These are phyloP conservation scores for Ctenosaura bakeri DNA, from an alignment of 2,797 vertebrate species.

Conservation along the genomic window DNA sequence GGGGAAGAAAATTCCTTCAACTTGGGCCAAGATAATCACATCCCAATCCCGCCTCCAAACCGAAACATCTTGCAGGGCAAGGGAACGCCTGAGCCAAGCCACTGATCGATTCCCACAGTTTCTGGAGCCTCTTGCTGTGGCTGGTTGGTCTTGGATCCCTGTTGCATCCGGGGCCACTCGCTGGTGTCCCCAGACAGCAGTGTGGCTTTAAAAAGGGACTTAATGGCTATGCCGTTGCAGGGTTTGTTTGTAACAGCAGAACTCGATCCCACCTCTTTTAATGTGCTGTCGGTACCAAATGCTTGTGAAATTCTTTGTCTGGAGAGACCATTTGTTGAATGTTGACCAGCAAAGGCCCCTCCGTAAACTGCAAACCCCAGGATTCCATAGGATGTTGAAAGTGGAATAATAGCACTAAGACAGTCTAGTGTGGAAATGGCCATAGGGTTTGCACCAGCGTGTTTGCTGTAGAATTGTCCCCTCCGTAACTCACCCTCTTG, in stretches of 20 bases:
- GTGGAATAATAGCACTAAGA: no score
- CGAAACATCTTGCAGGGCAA: neutral
- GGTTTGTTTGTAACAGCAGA: neutral
- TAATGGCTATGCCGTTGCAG: neutral
- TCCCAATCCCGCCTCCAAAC: constrained; percentile 63
- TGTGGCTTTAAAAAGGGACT: no score
- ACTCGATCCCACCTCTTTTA: neutral
- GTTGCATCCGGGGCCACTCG: neutral
- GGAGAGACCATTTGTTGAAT: neutral
- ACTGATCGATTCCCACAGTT: constrained; percentile 5
- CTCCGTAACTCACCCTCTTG: neutral
- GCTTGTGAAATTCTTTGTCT: neutral
- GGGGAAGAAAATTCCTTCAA: constrained; percentile 61
- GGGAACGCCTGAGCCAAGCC: constrained; percentile 33
- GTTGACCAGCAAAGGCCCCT: no score
- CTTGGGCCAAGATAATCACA: constrained; percentile 73
- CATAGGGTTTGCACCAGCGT: neutral
- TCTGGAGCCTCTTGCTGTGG: neutral
- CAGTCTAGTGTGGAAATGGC: no score
- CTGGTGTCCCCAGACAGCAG: no score
- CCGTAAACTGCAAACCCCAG: no score
- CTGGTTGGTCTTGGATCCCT: no score
- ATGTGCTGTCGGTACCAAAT: neutral
- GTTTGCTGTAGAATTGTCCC: neutral
- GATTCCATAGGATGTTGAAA: no score